phyloP scores from a whole-genome alignment of 92 coral and sea anemone species.

The Zoanthus gigantus region DNA sequence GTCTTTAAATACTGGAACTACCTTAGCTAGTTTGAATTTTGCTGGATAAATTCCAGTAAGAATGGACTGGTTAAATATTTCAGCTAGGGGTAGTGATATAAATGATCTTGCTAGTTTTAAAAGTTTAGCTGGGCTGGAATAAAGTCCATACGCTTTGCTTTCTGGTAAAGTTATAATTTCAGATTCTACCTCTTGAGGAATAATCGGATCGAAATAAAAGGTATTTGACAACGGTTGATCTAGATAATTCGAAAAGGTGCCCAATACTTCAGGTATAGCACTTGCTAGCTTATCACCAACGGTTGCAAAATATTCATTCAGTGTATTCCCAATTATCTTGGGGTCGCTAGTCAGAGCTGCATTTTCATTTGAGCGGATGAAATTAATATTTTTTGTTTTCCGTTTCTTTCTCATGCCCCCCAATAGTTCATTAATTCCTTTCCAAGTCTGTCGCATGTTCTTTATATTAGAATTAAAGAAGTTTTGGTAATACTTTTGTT shows the following conservation, averaged over 20 bases:
- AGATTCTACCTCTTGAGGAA: slow-evolving; percentile 34
- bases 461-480: slow-evolving; percentile 51
- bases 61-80: slow-evolving; percentile 34
- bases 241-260: slow-evolving; percentile 30
- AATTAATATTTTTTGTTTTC: slow-evolving; percentile 6
- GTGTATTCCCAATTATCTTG: slow-evolving; percentile 19
- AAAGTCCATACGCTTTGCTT: slow-evolving; percentile 37
- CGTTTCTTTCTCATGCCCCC: slow-evolving; percentile 32
- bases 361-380: slow-evolving; percentile 28
- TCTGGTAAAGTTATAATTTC: slow-evolving; percentile 35
- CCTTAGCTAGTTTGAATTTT: slow-evolving; percentile 45
- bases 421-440: slow-evolving; percentile 61
- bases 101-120: not conserved
- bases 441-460: slow-evolving; percentile 63
- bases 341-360: slow-evolving; percentile 38
- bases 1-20: slow-evolving; percentile 43
- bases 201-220: slow-evolving; percentile 30
- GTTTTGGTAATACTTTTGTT: slow-evolving; percentile 45
- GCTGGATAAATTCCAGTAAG: slow-evolving; percentile 40
- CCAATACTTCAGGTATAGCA: slow-evolving; percentile 31
- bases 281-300: slow-evolving; percentile 25
- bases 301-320: slow-evolving; percentile 34
- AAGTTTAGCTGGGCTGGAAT: slow-evolving; percentile 31
- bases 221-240: slow-evolving; percentile 28
- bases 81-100: slow-evolving; percentile 6